Conservation (phyloP, 2,797 vertebrate species). For the Naso thynnoides region DNA sequence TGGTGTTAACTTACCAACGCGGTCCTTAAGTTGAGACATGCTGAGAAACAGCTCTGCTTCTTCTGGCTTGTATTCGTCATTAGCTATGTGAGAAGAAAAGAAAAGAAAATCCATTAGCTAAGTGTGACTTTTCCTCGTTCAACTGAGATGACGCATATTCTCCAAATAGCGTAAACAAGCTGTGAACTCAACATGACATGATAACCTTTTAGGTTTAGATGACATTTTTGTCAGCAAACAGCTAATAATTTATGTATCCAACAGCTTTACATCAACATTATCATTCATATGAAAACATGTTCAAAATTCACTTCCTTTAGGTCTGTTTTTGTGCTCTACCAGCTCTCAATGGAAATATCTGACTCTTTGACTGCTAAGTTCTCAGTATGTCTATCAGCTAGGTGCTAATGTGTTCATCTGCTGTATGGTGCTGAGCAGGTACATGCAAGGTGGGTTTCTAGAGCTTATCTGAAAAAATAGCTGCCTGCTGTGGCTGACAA, state of each 20-base stretch:
- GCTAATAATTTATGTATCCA: background rate
- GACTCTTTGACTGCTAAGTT: background rate
- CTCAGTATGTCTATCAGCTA: no score
- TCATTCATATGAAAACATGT: background rate
- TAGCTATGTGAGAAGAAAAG: constrained; percentile 43
- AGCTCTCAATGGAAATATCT: background rate
- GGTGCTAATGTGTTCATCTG: no score
- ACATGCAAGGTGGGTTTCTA: background rate
- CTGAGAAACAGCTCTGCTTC: constrained; percentile 74
- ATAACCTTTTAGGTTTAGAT: background rate
- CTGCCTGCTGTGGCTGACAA: background rate
- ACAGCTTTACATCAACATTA: background rate
- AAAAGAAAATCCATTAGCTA: background rate
- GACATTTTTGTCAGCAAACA: background rate
- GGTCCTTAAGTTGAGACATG: constrained; percentile 71
- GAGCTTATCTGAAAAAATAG: background rate
- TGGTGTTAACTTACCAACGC: constrained; percentile 53
- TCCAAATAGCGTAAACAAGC: background rate
- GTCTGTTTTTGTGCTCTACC: background rate
- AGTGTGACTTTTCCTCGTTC: background rate
- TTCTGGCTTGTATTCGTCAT: constrained; percentile 10
- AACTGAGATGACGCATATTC: background rate
- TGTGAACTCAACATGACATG: background rate
- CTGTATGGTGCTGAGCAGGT: no score
- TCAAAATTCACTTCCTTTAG: background rate